phyloP scores from a whole-genome alignment of 53 echinoderm and acorn worm species.

The Actinopyga echinites region DNA sequence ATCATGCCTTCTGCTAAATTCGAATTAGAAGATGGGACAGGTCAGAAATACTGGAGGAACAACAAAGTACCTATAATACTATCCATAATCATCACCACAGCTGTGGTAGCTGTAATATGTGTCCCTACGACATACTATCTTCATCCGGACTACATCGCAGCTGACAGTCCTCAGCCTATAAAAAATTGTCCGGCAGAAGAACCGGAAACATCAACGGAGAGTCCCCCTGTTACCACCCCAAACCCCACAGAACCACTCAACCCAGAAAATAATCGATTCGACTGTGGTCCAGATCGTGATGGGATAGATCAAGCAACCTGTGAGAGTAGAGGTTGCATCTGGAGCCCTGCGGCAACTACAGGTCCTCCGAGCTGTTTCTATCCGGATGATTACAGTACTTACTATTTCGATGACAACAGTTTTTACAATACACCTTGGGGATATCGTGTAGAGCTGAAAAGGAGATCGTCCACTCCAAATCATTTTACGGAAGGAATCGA shows the following conservation, averaged over 20 bases:
- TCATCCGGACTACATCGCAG: constrained; percentile 25
- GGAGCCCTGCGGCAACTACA: constrained; percentile 30
- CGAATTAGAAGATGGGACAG: background rate
- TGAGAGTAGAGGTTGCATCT: constrained; percentile 63
- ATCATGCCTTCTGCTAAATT: constrained; percentile 1
- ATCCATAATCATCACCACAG: background rate
- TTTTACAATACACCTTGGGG: constrained; percentile 10
- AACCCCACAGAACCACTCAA: constrained; percentile 5
- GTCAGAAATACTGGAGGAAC: too few species aligned
- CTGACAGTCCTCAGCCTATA: background rate
- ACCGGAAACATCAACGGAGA: background rate
- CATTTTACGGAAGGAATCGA: constrained; percentile 28
- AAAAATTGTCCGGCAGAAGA: background rate
- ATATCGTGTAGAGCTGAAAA: constrained; percentile 8
- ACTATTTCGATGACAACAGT: constrained; percentile 18
- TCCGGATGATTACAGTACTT: constrained; percentile 65
- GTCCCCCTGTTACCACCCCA: background rate
- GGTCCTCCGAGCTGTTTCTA: constrained; percentile 75
- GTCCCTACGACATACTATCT: constrained; percentile 43
- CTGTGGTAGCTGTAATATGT: constrained; percentile 11
- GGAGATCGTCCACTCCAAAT: constrained; percentile 16
- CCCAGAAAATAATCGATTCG: constrained; percentile 33
- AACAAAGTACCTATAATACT: background rate
- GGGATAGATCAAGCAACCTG: constrained; percentile 39
- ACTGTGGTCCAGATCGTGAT: constrained; percentile 74